Evolutionary conservation across 2,113 vertebrate species (phyloP).

Genomic region (Corvus moneduloides): DNA sequence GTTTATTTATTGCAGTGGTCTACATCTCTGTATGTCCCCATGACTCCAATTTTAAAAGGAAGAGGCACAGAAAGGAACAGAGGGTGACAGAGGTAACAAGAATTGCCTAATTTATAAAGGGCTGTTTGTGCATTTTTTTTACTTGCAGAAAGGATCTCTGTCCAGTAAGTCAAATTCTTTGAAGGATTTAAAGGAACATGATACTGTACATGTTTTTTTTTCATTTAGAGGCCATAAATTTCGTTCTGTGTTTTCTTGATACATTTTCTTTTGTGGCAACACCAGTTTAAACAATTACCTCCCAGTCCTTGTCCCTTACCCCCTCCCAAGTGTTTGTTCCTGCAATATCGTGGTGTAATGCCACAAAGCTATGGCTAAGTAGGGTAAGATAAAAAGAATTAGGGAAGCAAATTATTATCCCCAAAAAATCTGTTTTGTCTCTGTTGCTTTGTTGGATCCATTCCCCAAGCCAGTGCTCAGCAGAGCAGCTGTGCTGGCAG

Average conservation of each 20-base stretch:
- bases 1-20: neutral
- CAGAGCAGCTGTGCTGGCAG: slow-evolving; percentile 23
- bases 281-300: neutral
- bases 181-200: slow-evolving; percentile 17
- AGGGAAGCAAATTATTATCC: neutral
- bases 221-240: neutral
- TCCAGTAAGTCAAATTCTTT: slow-evolving; percentile 15
- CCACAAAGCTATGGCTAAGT: neutral
- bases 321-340: neutral
- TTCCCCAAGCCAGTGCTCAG: neutral
- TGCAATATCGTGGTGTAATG: neutral
- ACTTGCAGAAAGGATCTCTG: neutral
- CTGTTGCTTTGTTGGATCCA: neutral
- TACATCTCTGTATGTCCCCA: neutral
- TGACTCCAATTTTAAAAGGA: neutral
- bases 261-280: neutral
- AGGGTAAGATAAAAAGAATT: neutral
- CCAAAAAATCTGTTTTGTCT: neutral
- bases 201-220: neutral
- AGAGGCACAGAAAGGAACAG: neutral
- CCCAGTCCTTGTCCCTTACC: neutral
- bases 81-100: neutral
- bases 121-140: neutral
- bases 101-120: slow-evolving; percentile 28
- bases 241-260: neutral